A percentile compares a stretch with the other conserved stretches of the same genome.
Evolutionary conservation across 2,888 invertebrate genomes (phyloP).

Genomic region (Ichneumoninae sp.): DNA sequence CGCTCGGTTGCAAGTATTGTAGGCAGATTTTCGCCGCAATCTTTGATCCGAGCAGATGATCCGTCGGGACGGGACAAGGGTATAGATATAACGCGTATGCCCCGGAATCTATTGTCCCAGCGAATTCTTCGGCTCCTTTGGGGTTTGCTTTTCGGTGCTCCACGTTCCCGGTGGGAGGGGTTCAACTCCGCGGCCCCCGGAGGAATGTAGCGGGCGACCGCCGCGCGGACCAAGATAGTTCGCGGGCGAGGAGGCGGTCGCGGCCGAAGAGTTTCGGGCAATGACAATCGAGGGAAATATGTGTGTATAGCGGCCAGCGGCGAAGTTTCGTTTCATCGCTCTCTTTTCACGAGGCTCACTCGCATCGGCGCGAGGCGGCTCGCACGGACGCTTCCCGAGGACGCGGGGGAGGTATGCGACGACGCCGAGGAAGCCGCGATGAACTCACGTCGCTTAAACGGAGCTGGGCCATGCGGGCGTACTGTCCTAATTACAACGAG

Average conservation of each 20-base stretch:
- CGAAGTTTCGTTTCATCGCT: conserved; percentile 41
- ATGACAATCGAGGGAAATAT: conserved; percentile 65
- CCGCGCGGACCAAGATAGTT: conserved; percentile 70
- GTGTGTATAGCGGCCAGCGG: conserved; percentile 39
- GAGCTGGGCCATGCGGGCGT: conserved; percentile 80
- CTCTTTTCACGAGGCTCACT: conserved; percentile 29
- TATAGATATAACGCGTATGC: conserved; percentile 37
- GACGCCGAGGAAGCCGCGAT: conserved; percentile 64
- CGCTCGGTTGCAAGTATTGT: not conserved
- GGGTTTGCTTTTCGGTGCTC: conserved; percentile 54
- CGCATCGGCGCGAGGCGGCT: conserved; percentile 31
- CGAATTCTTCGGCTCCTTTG: conserved; percentile 66
- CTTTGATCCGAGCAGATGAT: not conserved
- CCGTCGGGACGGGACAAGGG: conserved; percentile 6
- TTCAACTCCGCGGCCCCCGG: conserved; percentile 64
- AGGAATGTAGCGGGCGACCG: conserved; percentile 81
- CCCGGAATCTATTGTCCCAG: conserved; percentile 57
- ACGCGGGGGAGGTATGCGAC: conserved; percentile 57
- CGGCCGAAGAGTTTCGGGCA: conserved; percentile 65
- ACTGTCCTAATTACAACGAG: conserved; percentile 84
- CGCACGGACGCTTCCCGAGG: not conserved
- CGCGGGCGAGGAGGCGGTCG: conserved; percentile 65
- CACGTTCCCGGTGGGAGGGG: conserved; percentile 39
- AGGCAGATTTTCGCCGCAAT: not conserved
- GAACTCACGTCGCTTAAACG: conserved; percentile 58